phyloP scores from a whole-genome alignment of 2,888 invertebrate genomes.

The Synergus umbraculus region DNA sequence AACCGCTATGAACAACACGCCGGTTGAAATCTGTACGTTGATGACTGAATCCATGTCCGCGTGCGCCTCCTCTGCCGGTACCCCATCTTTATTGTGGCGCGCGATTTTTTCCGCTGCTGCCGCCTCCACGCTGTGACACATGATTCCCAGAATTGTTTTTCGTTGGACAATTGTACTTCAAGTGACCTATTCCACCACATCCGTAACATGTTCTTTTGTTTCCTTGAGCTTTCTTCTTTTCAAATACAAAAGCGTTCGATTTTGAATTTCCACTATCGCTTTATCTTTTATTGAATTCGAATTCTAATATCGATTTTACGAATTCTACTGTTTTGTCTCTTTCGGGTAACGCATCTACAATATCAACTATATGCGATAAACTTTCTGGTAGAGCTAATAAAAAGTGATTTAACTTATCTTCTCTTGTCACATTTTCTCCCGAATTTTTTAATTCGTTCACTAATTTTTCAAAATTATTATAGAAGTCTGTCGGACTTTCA shows the following conservation, averaged over 20 bases:
- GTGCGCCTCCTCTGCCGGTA: too few relatives aligned
- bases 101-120: too few relatives aligned
- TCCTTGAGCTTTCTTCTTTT: neutral
- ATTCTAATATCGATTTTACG: constrained; percentile 52
- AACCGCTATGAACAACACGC: too few relatives aligned
- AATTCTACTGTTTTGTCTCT: neutral
- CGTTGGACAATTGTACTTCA: constrained; percentile 43
- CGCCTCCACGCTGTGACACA: too few relatives aligned
- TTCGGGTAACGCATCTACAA: too few relatives aligned
- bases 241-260: constrained; percentile 36
- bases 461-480: constrained; percentile 52
- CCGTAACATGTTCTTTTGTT: constrained; percentile 36
- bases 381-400: constrained; percentile 50
- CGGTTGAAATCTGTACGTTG: too few relatives aligned
- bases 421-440: constrained; percentile 50
- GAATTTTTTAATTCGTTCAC: constrained; percentile 52
- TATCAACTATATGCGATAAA: constrained; percentile 39
- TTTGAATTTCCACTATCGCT: constrained; percentile 43
- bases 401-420: constrained; percentile 54
- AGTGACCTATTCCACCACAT: constrained; percentile 44
- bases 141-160: constrained; percentile 37
- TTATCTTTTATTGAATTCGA: constrained; percentile 50
- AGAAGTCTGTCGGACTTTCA: constrained; percentile 53
- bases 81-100: constrained; percentile 9
- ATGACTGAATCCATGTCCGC: too few relatives aligned